phyloP scores from a whole-genome alignment of 2,797 vertebrate species.

The Mormyrus proboscirostris region DNA sequence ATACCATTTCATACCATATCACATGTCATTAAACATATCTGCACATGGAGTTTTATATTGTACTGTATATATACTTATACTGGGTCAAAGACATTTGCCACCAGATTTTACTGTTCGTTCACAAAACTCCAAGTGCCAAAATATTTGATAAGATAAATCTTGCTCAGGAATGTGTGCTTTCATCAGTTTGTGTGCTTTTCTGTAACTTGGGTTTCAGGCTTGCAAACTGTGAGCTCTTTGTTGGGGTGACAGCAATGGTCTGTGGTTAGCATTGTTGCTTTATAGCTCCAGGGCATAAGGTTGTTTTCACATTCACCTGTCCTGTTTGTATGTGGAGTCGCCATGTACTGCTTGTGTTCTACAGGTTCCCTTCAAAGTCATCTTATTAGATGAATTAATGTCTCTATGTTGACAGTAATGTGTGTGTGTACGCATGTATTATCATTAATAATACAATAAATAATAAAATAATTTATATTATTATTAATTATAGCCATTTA shows the following conservation, averaged over 20 bases:
- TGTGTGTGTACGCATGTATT: not conserved
- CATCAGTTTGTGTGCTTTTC: not conserved
- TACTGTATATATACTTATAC: not conserved
- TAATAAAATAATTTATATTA: not conserved
- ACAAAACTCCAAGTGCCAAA: not conserved
- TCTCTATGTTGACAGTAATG: not conserved
- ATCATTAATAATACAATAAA: not conserved
- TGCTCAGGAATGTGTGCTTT: not conserved
- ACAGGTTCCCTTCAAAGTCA: not conserved
- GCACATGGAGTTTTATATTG: not conserved
- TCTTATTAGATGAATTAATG: not conserved
- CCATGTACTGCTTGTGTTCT: not conserved
- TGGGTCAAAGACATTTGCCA: not conserved
- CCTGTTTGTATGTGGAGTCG: not conserved
- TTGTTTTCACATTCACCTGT: not conserved
- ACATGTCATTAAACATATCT: not conserved
- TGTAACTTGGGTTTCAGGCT: not conserved
- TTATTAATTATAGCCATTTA: not conserved
- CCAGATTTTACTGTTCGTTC: not conserved
- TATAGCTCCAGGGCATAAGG: not conserved
- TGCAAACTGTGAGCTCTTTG: not conserved
- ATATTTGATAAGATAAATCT: not conserved
- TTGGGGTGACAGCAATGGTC: not conserved
- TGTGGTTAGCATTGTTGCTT: not conserved
- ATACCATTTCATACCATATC: not conserved